Evolutionary conservation across 2,113 vertebrate species (phyloP), one percentile per base, ranked within the genome.

Genomic region (Myocastor coypus): DNA sequence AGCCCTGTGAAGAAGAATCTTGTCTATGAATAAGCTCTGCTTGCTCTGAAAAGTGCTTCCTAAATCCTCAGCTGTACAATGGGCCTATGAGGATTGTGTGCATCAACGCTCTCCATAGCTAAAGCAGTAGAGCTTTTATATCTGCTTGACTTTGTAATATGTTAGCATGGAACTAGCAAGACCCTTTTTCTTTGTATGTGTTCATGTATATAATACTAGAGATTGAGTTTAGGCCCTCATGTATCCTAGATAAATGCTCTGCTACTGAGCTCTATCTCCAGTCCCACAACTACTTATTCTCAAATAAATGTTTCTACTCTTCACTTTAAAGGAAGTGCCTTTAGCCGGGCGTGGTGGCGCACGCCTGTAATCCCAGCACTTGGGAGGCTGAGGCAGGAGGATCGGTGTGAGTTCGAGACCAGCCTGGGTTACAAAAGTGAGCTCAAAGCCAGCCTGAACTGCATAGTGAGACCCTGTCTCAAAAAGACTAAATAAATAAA

Each of bases 111-210:
- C 40, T 83, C 9, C 22, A 55, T n/a, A 93, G 57, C 55, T 87
- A 8, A 94, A 94, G 42, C 93, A 84, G 86, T 61, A 92, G 11
- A 91, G 26, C 61, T 52, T 10, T 59, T 92, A 59, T 37, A 75
- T 89, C 19, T 96, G 22, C 66, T 94, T 82, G 75, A 78, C 42
- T 87, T 4, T 91, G 40, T 83, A 69, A 61, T 69, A 50, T 87
- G 66, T 69, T 78, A 89, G 63, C 55, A 71, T 66, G 9, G 95
- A 91, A 85, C 30, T 92, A 40, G n/a, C 14, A 88, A 83, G 12
- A 91, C 13, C 30, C 26, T 46, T 30, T 77, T 28, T 30, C 9
- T 37, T 16, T 75, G 22, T 46, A 24, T 75, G n/a, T n/a, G 8
- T 40, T 9, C 37, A 37, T 71, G n/a, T 71, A 24, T 75, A 34